Conservation (phyloP, 2,797 vertebrate genomes). For the Meriones psammophilus region DNA sequence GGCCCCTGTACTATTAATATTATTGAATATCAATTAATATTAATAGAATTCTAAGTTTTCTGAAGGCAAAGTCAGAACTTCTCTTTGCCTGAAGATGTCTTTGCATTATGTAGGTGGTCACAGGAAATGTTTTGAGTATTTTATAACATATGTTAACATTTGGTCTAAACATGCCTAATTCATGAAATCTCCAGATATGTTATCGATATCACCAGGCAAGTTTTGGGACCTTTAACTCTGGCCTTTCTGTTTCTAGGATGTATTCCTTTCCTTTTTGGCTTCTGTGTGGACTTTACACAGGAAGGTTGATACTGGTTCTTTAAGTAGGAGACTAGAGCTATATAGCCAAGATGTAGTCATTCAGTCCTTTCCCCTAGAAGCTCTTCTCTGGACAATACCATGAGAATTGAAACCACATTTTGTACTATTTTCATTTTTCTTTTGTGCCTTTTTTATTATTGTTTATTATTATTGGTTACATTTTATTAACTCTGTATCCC, state of each 20-base stretch:
- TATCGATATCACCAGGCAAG: not conserved
- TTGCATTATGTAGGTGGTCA: not conserved
- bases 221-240: not conserved
- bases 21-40: not conserved
- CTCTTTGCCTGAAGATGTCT: not conserved
- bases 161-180: not conserved
- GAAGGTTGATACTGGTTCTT: not conserved
- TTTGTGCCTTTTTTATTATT: not conserved
- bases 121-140: not conserved
- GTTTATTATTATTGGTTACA: no score
- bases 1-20: not conserved
- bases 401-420: not conserved
- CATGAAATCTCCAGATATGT: not conserved
- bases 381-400: not conserved
- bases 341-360: not conserved
- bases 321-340: not conserved
- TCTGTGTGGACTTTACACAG: not conserved
- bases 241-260: not conserved
- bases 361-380: not conserved
- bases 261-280: not conserved
- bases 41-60: not conserved
- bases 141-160: not conserved
- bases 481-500: no score
- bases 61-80: not conserved
- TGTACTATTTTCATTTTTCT: not conserved